phyloP scores from a whole-genome alignment of 2,797 vertebrate genomes.

The Onychomys arenicola region DNA sequence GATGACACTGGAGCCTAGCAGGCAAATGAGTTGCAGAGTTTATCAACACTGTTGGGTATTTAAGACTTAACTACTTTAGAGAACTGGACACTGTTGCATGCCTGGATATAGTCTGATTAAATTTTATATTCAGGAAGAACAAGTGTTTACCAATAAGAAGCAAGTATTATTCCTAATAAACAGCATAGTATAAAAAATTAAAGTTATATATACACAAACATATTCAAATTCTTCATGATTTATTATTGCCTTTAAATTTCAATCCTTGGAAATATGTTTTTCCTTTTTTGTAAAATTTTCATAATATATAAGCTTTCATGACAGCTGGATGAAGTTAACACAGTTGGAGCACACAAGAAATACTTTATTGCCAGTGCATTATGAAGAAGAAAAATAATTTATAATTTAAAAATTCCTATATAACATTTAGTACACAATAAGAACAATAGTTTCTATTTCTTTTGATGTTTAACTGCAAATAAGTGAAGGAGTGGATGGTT shows the following conservation, averaged over 20 bases:
- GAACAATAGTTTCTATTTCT: background rate
- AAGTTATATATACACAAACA: background rate
- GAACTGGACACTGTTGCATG: background rate
- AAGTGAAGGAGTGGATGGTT: background rate
- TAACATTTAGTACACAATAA: background rate
- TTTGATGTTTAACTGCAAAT: conserved; percentile 46
- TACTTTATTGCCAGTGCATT: background rate
- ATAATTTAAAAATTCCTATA: conserved; percentile 21
- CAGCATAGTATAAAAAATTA: conserved; percentile 10
- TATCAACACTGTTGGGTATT: conserved; percentile 17
- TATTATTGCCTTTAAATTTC: background rate
- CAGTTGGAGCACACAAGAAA: background rate
- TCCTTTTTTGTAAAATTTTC: background rate
- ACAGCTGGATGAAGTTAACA: background rate
- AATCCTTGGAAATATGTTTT: background rate
- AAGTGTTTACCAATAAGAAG: background rate
- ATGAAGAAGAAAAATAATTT: conserved; percentile 26
- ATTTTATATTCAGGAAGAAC: conserved; percentile 35
- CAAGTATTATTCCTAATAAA: background rate
- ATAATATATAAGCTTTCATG: background rate
- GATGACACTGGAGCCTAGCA: background rate
- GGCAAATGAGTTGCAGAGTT: background rate
- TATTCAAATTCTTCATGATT: background rate
- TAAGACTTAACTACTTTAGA: conserved; percentile 9
- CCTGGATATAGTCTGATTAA: background rate